Conservation (phyloP, 2,888 invertebrate genomes). For the Brachynemurus nebulosus region DNA sequence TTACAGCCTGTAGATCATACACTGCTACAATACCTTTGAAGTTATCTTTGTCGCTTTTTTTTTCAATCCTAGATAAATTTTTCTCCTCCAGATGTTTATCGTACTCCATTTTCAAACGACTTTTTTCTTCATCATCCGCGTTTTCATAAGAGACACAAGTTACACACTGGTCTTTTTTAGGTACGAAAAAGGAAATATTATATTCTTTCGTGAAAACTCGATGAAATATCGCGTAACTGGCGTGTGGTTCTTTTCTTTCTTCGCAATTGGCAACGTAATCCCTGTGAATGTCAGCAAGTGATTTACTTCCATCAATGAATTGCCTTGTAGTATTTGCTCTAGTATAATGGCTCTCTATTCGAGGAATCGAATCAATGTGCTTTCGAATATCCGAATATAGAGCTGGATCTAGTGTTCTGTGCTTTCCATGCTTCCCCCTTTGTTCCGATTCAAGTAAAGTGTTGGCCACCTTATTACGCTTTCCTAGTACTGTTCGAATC, state of each 20-base stretch:
- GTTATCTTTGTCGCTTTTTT: slow-evolving; percentile 15
- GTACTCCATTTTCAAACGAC: slow-evolving; percentile 11
- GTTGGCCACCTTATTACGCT: too few species aligned
- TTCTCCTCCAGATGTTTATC: slow-evolving; percentile 17
- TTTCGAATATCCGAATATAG: slow-evolving; percentile 8
- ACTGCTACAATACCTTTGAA: slow-evolving; percentile 14
- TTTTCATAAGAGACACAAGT: background rate
- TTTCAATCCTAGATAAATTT: slow-evolving; percentile 15
- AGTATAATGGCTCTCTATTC: slow-evolving; percentile 14
- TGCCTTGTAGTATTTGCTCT: slow-evolving; percentile 12
- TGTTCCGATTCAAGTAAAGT: too few species aligned
- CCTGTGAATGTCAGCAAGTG: background rate
- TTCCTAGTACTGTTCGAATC: too few species aligned
- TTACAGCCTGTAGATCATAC: slow-evolving; percentile 19
- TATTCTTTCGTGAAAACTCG: background rate
- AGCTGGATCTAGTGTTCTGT: background rate
- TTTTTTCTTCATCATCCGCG: background rate
- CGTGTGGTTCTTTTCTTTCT: background rate
- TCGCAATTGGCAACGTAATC: background rate
- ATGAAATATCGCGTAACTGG: background rate
- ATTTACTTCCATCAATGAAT: slow-evolving; percentile 13
- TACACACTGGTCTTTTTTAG: background rate
- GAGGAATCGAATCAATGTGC: slow-evolving; percentile 14
- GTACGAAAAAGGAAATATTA: background rate
- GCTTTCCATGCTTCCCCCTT: too few species aligned